Evolutionary conservation across 2,113 vertebrate genomes (phyloP), one percentile per base, ranked within the genome.

Genomic region (Epinephelus lanceolatus): DNA sequence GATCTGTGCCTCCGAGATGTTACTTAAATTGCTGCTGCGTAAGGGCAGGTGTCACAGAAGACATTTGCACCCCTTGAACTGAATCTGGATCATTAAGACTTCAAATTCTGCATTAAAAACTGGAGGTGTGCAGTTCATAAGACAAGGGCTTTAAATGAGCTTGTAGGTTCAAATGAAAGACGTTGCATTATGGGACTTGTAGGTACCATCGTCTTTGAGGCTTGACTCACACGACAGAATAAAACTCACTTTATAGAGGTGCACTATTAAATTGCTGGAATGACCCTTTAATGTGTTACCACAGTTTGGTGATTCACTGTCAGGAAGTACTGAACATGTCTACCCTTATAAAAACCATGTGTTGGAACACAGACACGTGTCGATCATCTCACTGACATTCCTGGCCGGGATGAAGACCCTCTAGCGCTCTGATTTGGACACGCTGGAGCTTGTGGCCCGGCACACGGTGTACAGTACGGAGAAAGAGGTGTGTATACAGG

Each of bases 351-450:
- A 15, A 10, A 49, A 15, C 18, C 27, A 53, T 52, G 4, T 11
- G n/a, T 55, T 76, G 70, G 62, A 68, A 60, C 40, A 59, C 65
- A 71, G 55, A 84, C 57, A 23, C 14, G 2, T 42, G 70, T 71
- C 27, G 30, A 83, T 80, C 80, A 78, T 23, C 63, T 42, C 67
- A 51, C 68, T 55, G 65, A 63, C 78, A 87, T 89, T 83, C 80
- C 80, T 57, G 62, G 30, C 30, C 6, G 1, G 18, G 63, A 76
- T 51, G 69, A 80, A 33, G 80, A 80, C 71, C 62, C 80, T 85
- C 57, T 52, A n/a, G 86, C 63, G 83, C 47, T 85, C 37, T 12
- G 71, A 30, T 82, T 0, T 59, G 33, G 62, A 88, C 84, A 86
- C 11, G 40, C 71, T 74, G 73, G 1, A 53, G 86, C 85, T 63